phyloP scores from a whole-genome alignment of 2,797 vertebrate genomes.

The Delichon dasypus region DNA sequence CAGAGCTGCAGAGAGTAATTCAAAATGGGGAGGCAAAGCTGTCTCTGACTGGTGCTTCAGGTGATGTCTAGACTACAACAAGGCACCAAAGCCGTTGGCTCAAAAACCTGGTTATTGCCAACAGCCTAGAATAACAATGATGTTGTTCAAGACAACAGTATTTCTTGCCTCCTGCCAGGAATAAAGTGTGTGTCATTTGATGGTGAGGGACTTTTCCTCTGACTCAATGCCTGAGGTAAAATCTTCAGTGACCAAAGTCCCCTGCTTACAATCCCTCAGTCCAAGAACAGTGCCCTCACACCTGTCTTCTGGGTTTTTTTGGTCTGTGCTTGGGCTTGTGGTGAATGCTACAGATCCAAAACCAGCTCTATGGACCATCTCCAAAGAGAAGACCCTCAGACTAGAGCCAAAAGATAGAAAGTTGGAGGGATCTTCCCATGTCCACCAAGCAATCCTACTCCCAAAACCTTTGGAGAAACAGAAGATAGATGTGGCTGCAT shows the following conservation, averaged over 20 bases:
- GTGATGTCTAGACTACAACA: slow-evolving; percentile 6
- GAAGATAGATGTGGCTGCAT: neutral
- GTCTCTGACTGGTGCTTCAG: neutral
- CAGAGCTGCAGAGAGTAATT: neutral
- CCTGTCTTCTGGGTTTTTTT: neutral
- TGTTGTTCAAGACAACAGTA: neutral
- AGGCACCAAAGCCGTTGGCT: neutral
- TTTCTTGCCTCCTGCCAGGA: slow-evolving; percentile 5
- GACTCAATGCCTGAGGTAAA: slow-evolving; percentile 34
- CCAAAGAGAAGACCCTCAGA: neutral
- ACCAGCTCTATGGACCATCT: neutral
- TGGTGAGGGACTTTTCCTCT: slow-evolving; percentile 29
- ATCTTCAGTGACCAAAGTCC: neutral
- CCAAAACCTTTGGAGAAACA: neutral
- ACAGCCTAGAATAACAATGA: neutral
- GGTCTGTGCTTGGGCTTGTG: neutral
- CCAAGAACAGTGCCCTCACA: neutral
- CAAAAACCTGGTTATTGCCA: neutral
- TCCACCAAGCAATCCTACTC: neutral
- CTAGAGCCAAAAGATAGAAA: neutral
- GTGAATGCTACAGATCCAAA: neutral
- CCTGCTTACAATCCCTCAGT: neutral
- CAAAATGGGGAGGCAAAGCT: neutral
- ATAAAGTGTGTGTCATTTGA: slow-evolving; percentile 33
- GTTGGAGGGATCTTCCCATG: neutral